These are phyloP conservation scores for Ptychobarbus kaznakovi DNA, from an alignment of 2,797 vertebrate genomes.

Conservation along the genomic window DNA sequence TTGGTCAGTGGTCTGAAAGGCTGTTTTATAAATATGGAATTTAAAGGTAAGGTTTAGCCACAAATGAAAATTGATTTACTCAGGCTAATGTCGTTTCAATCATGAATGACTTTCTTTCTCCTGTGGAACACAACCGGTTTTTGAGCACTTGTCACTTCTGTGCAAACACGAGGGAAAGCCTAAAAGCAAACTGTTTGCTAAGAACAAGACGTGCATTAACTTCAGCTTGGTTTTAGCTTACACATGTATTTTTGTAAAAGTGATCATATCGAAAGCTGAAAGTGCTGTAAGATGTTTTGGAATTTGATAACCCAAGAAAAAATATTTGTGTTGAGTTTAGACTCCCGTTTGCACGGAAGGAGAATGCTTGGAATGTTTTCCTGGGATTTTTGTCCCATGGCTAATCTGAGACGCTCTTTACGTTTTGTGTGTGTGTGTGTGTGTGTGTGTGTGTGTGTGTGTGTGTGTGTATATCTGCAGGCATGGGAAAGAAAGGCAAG, in stretches of 20 bases:
- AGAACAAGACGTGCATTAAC: neutral
- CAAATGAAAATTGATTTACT: neutral
- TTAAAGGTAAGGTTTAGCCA: neutral
- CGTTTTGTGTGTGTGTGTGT: slow-evolving; percentile 1
- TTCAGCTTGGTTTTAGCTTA: neutral
- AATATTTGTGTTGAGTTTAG: neutral
- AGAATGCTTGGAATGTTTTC: slow-evolving; percentile 34
- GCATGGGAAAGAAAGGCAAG: slow-evolving; percentile 90
- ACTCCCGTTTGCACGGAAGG: neutral
- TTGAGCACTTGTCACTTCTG: neutral
- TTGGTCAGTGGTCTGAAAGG: neutral
- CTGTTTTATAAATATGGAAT: neutral
- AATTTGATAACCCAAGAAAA: slow-evolving; percentile 11
- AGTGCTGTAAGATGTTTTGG: slow-evolving; percentile 21
- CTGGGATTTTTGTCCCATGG: neutral
- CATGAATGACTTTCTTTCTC: neutral
- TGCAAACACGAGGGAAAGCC: neutral
- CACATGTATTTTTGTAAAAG: neutral
- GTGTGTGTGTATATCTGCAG: slow-evolving; percentile 56
- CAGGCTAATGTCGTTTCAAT: neutral
- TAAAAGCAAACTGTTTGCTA: neutral
- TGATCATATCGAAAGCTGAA: neutral
- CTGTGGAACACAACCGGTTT: neutral
- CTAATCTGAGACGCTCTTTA: slow-evolving; percentile 9
- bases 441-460: neutral